These are phyloP conservation scores for Rallus crepitans DNA, from an alignment of 2,797 vertebrate genomes.

Conservation along the genomic window DNA sequence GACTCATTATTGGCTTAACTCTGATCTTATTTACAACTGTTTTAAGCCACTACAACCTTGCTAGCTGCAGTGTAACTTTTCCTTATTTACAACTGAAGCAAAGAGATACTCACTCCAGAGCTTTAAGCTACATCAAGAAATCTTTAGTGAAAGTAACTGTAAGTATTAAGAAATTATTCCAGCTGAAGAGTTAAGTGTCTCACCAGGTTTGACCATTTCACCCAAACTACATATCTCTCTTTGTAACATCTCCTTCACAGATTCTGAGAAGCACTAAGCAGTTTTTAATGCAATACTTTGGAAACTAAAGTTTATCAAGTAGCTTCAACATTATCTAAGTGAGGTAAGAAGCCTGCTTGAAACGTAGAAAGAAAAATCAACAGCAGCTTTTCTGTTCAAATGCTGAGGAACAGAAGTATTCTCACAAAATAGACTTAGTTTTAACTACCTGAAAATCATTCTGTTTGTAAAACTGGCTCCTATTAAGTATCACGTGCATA, in stretches of 20 bases:
- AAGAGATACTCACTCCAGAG: background rate
- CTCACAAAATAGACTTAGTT: background rate
- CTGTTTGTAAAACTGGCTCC: background rate
- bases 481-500: background rate
- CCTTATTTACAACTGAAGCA: slow-evolving; percentile 15
- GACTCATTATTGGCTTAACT: slow-evolving; percentile 50
- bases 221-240: background rate
- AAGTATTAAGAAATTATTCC: background rate
- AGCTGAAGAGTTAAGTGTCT: background rate
- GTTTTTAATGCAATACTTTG: background rate
- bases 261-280: background rate
- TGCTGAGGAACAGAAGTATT: slow-evolving; percentile 6
- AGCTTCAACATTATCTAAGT: background rate
- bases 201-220: background rate
- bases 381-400: slow-evolving; percentile 22
- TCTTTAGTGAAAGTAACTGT: background rate
- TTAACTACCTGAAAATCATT: background rate
- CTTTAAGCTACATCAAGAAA: slow-evolving; percentile 6
- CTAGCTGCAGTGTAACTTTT: slow-evolving; percentile 23
- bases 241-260: background rate
- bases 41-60: slow-evolving; percentile 33
- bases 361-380: slow-evolving; percentile 5
- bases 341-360: background rate
- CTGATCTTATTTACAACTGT: slow-evolving; percentile 52
- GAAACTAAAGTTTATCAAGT: background rate